phyloP scores from a whole-genome alignment of 2,797 vertebrate genomes.

The Ctenochaetus hawaiiensis region DNA sequence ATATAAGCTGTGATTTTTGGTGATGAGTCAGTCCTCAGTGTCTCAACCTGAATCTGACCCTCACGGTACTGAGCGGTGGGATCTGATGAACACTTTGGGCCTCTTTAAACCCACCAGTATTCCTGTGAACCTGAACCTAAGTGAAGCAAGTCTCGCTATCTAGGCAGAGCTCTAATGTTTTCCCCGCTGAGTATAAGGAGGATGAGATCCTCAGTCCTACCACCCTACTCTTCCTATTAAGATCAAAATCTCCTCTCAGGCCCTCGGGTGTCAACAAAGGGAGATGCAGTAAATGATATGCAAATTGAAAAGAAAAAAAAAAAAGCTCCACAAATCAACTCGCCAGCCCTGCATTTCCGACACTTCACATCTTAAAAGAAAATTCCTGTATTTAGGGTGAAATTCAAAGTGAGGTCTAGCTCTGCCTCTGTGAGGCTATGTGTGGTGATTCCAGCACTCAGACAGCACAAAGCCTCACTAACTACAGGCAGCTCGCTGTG shows the following conservation, averaged over 20 bases:
- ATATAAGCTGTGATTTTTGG: constrained; percentile 11
- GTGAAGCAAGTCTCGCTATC: constrained; percentile 72
- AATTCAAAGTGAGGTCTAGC: constrained; percentile 79
- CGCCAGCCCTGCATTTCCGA: constrained; percentile 79
- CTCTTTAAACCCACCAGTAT: constrained; percentile 68
- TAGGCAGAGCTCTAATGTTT: constrained; percentile 79
- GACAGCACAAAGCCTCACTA: constrained; percentile 77
- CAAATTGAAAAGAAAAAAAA: constrained; percentile 84
- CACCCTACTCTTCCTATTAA: constrained; percentile 87
- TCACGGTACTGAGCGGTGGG: constrained; percentile 6
- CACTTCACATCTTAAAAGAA: constrained; percentile 82
- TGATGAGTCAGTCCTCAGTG: constrained; percentile 22
- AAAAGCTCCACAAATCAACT: constrained; percentile 81
- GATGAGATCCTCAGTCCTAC: constrained; percentile 83
- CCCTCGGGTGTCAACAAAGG: constrained; percentile 89
- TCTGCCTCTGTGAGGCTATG: constrained; percentile 67
- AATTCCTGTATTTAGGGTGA: constrained; percentile 80
- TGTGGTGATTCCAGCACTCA: constrained; percentile 74
- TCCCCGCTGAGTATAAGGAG: constrained; percentile 79
- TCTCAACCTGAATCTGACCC: constrained; percentile 52
- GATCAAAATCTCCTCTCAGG: constrained; percentile 86
- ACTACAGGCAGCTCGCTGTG: constrained; percentile 70
- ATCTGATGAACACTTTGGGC: constrained; percentile 54
- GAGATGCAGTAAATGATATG: constrained; percentile 90
- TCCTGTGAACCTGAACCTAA: constrained; percentile 68